phyloP scores from a whole-genome alignment of 1,140 invertebrate species.

The Cardiocondyla obscurior region DNA sequence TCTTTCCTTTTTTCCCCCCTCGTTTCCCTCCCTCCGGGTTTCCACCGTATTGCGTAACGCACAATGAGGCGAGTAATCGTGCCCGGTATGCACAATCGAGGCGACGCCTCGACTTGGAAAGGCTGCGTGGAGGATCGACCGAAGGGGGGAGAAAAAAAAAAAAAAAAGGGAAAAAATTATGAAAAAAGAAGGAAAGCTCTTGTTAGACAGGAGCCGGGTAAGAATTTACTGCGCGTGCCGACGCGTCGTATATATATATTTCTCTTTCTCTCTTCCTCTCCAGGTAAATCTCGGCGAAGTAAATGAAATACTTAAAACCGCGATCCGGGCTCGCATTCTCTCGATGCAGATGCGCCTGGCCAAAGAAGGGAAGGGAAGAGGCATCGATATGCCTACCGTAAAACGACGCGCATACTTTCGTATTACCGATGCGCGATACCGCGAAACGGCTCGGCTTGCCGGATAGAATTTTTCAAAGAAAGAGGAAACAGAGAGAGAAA shows the following conservation, averaged over 20 bases:
- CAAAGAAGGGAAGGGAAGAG: neutral
- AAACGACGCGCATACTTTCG: constrained; percentile 36
- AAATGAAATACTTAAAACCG: constrained; percentile 24
- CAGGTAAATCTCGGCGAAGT: neutral
- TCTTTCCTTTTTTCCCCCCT: neutral
- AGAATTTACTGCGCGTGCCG: constrained; percentile 7
- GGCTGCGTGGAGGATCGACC: neutral
- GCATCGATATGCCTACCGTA: constrained; percentile 32
- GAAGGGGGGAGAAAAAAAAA: neutral
- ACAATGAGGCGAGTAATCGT: constrained; percentile 43
- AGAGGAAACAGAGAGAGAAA: neutral
- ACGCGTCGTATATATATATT: constrained; percentile 1
- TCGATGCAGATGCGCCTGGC: constrained; percentile 5
- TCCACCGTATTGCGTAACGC: constrained; percentile 19
- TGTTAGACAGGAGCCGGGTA: neutral
- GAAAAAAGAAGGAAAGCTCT: constrained; percentile 40
- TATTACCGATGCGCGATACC: constrained; percentile 2
- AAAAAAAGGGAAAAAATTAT: neutral
- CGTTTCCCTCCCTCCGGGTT: neutral
- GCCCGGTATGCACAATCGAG: constrained; percentile 61
- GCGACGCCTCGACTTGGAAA: constrained; percentile 47
- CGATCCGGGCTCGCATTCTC: neutral
- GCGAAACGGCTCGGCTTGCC: neutral
- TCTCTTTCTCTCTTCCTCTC: no score
- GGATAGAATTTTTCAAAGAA: constrained; percentile 3